Evolutionary conservation across 2,113 vertebrate species (phyloP).

Genomic region (Pseudopodoces humilis): DNA sequence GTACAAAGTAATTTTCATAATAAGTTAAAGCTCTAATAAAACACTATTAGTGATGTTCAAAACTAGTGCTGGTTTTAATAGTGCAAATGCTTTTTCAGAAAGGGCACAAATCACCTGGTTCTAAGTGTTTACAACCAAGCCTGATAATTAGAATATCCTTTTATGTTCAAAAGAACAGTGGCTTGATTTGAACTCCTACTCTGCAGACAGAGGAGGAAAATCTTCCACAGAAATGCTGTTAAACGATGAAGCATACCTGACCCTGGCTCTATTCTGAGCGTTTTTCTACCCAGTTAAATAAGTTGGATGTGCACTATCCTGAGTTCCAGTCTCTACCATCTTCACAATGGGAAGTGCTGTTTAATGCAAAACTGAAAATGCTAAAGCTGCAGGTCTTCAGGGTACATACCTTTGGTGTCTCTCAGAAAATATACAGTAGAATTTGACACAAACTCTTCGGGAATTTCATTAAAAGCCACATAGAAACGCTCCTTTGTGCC

Average conservation of each 20-base stretch:
- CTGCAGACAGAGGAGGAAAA: not conserved
- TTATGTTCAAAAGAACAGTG: not conserved
- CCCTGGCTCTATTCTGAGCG: not conserved
- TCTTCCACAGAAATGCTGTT: not conserved
- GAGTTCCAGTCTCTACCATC: not conserved
- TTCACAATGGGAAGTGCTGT: not conserved
- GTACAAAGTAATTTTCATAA: not conserved
- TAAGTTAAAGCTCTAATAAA: not conserved
- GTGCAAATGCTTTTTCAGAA: not conserved
- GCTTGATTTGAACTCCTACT: not conserved
- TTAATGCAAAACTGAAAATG: not conserved
- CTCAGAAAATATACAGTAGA: constrained; percentile 83
- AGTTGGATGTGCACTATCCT: not conserved
- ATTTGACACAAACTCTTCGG: constrained; percentile 75
- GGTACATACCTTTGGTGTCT: constrained; percentile 78
- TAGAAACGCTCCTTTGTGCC: constrained; percentile 40
- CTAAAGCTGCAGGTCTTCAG: not conserved
- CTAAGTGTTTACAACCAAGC: not conserved
- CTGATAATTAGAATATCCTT: not conserved
- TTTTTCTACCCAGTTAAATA: not conserved
- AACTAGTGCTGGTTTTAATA: not conserved
- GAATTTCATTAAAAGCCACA: constrained; percentile 71
- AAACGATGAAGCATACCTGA: not conserved
- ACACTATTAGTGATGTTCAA: not conserved
- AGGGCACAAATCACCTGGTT: not conserved